Percentiles rank a stretch among this genome's conserved stretches.
phyloP scores from a whole-genome alignment of 2,888 invertebrate species.

The Physocephala rufipes region DNA sequence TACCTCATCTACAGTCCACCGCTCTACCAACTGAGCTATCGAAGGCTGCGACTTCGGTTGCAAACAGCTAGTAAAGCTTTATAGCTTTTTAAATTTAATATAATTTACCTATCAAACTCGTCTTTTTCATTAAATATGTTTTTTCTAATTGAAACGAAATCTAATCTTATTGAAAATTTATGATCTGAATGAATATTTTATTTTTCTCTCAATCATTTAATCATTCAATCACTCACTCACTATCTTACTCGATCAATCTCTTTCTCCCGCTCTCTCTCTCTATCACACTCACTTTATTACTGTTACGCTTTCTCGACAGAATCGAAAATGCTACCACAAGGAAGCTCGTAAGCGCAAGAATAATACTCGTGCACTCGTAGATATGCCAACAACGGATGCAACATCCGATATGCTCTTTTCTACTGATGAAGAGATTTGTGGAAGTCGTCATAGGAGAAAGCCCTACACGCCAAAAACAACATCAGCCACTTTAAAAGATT shows the following conservation, averaged over 20 bases:
- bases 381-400: slow-evolving; percentile 73
- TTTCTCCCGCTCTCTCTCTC: too few relatives aligned
- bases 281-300: too few relatives aligned
- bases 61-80: not conserved
- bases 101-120: not conserved
- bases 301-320: slow-evolving; percentile 34
- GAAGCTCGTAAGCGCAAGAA: slow-evolving; percentile 48
- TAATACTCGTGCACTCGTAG: slow-evolving; percentile 65
- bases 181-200: too few relatives aligned
- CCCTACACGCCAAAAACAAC: slow-evolving; percentile 37
- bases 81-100: not conserved
- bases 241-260: too few relatives aligned
- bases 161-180: too few relatives aligned
- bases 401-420: slow-evolving; percentile 71
- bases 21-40: slow-evolving; percentile 59
- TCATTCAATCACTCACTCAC: too few relatives aligned
- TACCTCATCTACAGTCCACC: slow-evolving; percentile 55
- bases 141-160: not conserved
- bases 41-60: slow-evolving; percentile 42
- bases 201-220: too few relatives aligned
- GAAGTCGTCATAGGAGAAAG: slow-evolving; percentile 38
- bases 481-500: slow-evolving; percentile 45
- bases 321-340: slow-evolving; percentile 41
- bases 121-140: not conserved
- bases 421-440: slow-evolving; percentile 71